Percentiles rank a stretch among this genome's conserved stretches.
These are phyloP conservation scores for Ailurus styani DNA, from an alignment of 2,113 vertebrate species.

Conservation along the genomic window DNA sequence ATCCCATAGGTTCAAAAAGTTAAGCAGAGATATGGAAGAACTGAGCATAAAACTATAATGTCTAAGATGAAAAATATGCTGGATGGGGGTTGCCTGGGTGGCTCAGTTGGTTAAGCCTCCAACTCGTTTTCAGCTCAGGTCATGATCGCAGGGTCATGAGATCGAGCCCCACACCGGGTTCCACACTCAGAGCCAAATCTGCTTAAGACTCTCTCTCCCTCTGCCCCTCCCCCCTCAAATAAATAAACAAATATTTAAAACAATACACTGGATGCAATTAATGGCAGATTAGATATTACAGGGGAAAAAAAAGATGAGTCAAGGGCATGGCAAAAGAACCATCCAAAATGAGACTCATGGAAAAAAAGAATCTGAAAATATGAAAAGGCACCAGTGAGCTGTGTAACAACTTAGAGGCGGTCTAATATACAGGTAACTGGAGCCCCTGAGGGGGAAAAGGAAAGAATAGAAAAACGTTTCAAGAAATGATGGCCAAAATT, in stretches of 20 bases:
- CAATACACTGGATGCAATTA: neutral
- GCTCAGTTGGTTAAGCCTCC: neutral
- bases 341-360: neutral
- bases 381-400: neutral
- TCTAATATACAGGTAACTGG: neutral
- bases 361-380: neutral
- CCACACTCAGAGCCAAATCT: neutral
- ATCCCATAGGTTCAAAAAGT: neutral
- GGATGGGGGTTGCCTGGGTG: neutral
- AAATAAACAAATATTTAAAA: neutral
- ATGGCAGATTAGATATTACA: neutral
- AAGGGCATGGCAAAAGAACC: neutral
- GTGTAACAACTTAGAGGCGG: neutral
- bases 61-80: neutral
- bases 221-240: neutral
- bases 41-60: neutral
- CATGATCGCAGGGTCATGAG: neutral
- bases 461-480: neutral
- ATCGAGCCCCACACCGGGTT: neutral
- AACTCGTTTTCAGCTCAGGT: neutral
- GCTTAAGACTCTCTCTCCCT: neutral
- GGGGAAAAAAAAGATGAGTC: neutral
- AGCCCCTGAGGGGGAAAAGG: neutral
- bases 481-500: neutral
- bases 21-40: neutral